These are phyloP conservation scores for Lycaena phlaeas DNA, from an alignment of 2,888 invertebrate species.

Conservation along the genomic window DNA sequence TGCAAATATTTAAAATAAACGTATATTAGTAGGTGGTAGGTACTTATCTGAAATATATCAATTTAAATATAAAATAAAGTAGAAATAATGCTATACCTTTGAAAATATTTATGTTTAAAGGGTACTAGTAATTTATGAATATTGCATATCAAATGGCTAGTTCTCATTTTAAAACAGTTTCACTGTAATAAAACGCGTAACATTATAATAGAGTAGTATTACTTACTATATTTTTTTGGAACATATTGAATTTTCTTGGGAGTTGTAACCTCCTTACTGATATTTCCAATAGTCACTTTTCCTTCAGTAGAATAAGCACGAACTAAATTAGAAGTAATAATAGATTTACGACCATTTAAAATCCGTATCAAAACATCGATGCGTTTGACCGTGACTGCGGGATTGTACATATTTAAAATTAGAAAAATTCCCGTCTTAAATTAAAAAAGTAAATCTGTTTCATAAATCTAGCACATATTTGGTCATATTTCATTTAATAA, in stretches of 20 bases:
- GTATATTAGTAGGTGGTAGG: too few relatives aligned
- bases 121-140: too few relatives aligned
- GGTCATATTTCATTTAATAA: slow-evolving; percentile 17
- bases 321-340: slow-evolving; percentile 47
- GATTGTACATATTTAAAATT: slow-evolving; percentile 41
- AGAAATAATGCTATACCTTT: too few relatives aligned
- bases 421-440: not conserved
- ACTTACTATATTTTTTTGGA: slow-evolving; percentile 86
- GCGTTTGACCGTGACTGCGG: slow-evolving; percentile 51
- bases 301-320: slow-evolving; percentile 60
- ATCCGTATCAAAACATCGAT: slow-evolving; percentile 68
- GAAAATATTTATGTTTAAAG: too few relatives aligned
- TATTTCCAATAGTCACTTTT: slow-evolving; percentile 82
- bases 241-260: slow-evolving; percentile 85
- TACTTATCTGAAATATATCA: too few relatives aligned
- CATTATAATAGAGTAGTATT: too few relatives aligned
- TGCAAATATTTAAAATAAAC: slow-evolving; percentile 28
- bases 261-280: slow-evolving; percentile 72
- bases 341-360: slow-evolving; percentile 48
- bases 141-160: too few relatives aligned
- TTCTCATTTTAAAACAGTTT: too few relatives aligned
- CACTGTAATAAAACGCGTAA: too few relatives aligned
- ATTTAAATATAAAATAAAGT: too few relatives aligned
- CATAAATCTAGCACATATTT: slow-evolving; percentile 12
- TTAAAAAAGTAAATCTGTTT: not conserved